A percentile compares a stretch with the other conserved stretches of the same genome.
phyloP scores from a whole-genome alignment of 2,797 vertebrate genomes.

The Gadopsis marmoratus region DNA sequence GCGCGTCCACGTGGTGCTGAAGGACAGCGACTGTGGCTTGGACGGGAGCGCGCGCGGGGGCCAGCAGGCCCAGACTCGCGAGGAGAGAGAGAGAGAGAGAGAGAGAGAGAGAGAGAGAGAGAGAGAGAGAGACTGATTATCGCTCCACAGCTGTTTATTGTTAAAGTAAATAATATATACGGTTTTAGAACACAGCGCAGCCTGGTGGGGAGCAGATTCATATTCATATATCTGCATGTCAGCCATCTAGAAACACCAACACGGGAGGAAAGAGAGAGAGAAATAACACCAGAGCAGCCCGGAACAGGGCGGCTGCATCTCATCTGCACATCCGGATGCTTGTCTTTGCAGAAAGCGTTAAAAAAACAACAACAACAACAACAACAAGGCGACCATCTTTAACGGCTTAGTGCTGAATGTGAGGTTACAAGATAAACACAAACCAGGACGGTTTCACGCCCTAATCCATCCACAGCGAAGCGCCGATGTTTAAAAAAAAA shows the following conservation, averaged over 20 bases:
- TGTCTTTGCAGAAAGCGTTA: conserved; percentile 10
- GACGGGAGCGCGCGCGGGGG: conserved; percentile 56
- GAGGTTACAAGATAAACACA: background rate
- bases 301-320: conserved; percentile 1
- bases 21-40: conserved; percentile 72
- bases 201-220: accelerated
- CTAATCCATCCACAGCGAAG: background rate
- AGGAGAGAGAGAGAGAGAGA: background rate
- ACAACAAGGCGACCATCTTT: conserved; percentile 13
- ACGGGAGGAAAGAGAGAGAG: background rate
- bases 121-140: background rate
- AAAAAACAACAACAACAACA: conserved; percentile 20
- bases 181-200: background rate
- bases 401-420: background rate
- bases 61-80: conserved; percentile 18
- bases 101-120: too few relatives aligned
- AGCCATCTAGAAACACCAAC: background rate
- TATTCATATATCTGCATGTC: background rate
- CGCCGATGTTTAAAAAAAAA: background rate
- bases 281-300: conserved; percentile 36
- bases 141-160: accelerated
- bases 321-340: background rate
- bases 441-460: background rate
- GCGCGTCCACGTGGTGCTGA: conserved; percentile 79
- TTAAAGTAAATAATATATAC: background rate